Evolutionary conservation across 2,888 invertebrate species (phyloP), one percentile per base, ranked within the genome.

Genomic region (Cryptocheilus praepositus): DNA sequence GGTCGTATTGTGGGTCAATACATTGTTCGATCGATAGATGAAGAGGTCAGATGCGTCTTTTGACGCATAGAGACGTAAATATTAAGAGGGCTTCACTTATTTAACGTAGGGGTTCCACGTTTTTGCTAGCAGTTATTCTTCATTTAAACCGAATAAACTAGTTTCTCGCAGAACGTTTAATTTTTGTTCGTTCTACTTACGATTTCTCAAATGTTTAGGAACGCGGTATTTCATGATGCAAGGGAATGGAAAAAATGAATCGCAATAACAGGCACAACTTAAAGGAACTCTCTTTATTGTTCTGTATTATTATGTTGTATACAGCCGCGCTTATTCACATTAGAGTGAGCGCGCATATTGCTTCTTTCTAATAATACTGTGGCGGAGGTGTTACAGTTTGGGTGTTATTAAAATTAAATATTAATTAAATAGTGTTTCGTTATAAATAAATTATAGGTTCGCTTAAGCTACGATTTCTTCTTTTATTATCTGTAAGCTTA

Each of bases 241-340:
- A n/a, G 5, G 3, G 13, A 55, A 55, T 55, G 36, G 36, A 11
- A n/a, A 36, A 28, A 22, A 55, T 25, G 55, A 16, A 11, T n/a
- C 13, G 77, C 5, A 7, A 36, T 36, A 7, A 36, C 7, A 36
- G 36, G 3, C 25, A 5, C 7, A 36, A 36, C 1, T 83, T 83
- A 83, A 86, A 87, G 87, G 87, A 87, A 87, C 87, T 87, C 80
- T 85, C 80, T 86, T 87, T 87, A 86, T 87, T 87, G 84, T 83
- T 77, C 81, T 77, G 72, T 64, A 81, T 79, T 67, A 61, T 70
- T 72, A 63, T 71, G 61, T 81, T 73, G 76, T 83, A 75, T 80
- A 83, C 79, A 81, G 76, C 76, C 73, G 72, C 72, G 75, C 65
- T 46, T 72, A 49, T 65, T 63, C 71, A 64, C 45, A 11, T 36